Percentiles rank a stretch among this genome's conserved stretches.
Evolutionary conservation across 2,113 vertebrate species (phyloP).

Genomic region (Craseonycteris thonglongyai): DNA sequence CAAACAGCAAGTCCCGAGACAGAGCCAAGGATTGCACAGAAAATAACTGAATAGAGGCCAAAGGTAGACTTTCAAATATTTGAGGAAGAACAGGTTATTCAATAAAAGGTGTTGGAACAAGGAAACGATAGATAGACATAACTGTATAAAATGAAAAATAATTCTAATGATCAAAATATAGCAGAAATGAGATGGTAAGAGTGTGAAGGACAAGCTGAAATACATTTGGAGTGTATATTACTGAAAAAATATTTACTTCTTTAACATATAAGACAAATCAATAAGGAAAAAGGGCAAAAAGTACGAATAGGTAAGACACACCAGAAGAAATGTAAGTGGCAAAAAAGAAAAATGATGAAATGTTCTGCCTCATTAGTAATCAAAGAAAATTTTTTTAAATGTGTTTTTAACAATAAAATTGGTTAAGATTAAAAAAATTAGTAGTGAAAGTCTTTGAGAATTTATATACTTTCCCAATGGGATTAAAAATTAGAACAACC

Average conservation of each 20-base stretch:
- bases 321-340: not conserved
- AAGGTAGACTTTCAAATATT: slow-evolving; percentile 18
- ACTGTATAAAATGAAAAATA: not conserved
- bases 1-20: not conserved
- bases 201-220: not conserved
- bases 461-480: not conserved
- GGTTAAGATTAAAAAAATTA: not conserved
- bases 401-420: not conserved
- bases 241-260: not conserved
- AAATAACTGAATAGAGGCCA: not conserved
- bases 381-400: not conserved
- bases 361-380: not conserved
- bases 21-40: not conserved
- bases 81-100: slow-evolving; percentile 22
- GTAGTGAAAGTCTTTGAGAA: not conserved
- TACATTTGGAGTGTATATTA: not conserved
- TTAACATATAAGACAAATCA: not conserved
- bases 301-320: not conserved
- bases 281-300: not conserved
- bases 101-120: not conserved
- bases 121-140: not conserved
- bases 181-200: not conserved
- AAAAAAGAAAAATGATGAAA: not conserved
- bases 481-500: not conserved
- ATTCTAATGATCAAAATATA: not conserved